Evolutionary conservation across 2,888 invertebrate genomes (phyloP).

Genomic region (Cheilosia variabilis): DNA sequence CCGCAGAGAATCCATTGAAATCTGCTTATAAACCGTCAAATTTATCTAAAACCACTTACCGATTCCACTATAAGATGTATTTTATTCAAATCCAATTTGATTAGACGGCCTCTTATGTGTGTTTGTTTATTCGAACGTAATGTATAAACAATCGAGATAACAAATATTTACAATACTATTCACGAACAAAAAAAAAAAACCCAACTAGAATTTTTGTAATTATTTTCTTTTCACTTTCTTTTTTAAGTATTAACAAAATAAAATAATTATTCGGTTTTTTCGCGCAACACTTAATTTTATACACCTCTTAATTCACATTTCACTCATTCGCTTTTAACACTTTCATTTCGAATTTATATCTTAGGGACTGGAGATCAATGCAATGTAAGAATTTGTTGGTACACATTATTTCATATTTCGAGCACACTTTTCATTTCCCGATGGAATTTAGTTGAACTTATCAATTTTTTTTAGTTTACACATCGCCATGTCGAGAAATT

Average conservation of each 20-base stretch:
- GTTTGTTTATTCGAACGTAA: constrained; percentile 30
- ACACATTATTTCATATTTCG: constrained; percentile 34
- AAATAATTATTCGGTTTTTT: constrained; percentile 6
- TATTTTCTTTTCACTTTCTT: constrained; percentile 34
- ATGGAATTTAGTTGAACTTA: constrained; percentile 46
- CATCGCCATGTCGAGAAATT: constrained; percentile 32
- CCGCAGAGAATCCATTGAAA: not conserved
- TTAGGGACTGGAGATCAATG: not conserved
- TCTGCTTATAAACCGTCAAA: constrained; percentile 9
- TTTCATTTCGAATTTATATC: constrained; percentile 12
- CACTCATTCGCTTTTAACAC: constrained; percentile 15
- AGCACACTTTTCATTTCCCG: constrained; percentile 24
- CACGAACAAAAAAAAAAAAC: constrained; percentile 25
- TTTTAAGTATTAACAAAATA: constrained; percentile 32
- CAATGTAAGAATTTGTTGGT: constrained; percentile 33
- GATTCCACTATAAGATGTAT: constrained; percentile 57
- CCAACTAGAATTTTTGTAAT: constrained; percentile 3
- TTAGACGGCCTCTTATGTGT: constrained; percentile 52
- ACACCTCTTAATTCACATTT: too few species aligned
- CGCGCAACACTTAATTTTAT: constrained; percentile 11
- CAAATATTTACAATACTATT: constrained; percentile 47
- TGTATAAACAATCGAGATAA: constrained; percentile 51
- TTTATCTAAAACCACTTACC: constrained; percentile 57
- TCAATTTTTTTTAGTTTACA: constrained; percentile 49
- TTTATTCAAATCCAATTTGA: constrained; percentile 68